A percentile compares a stretch with the other conserved stretches of the same genome.
Conservation (phyloP, 2,797 vertebrate species). For the Gadopsis bispinosus region DNA sequence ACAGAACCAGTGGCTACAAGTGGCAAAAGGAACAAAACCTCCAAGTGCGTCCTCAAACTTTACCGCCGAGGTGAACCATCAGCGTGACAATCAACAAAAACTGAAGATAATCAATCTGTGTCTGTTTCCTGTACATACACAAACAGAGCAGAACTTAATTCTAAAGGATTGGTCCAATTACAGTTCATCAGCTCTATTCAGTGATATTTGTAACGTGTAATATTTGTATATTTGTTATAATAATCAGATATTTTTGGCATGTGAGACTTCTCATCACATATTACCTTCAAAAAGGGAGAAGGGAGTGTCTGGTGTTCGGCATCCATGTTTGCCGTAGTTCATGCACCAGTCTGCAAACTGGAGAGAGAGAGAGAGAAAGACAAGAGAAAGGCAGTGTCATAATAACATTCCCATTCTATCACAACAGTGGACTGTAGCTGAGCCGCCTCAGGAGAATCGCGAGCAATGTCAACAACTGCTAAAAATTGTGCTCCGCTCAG, state of each 20-base stretch:
- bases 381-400: constrained; percentile 6
- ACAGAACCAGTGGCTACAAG: neutral
- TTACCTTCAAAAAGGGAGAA: constrained; percentile 99
- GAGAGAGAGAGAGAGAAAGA: constrained; percentile 12
- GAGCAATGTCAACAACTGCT: constrained; percentile 53
- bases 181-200: neutral
- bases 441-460: constrained; percentile 12
- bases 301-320: constrained; percentile 94
- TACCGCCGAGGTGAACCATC: no score
- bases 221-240: neutral
- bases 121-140: neutral
- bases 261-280: neutral
- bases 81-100: no score
- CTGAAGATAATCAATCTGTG: neutral
- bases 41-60: neutral
- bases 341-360: constrained; percentile 99
- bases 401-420: constrained; percentile 7
- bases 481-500: constrained; percentile 23
- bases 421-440: neutral
- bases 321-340: constrained; percentile 94
- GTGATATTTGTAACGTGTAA: no score
- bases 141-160: neutral
- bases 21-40: neutral
- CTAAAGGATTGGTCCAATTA: neutral
- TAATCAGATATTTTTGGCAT: neutral